Evolutionary conservation across 2,113 vertebrate species (phyloP), one percentile per base, ranked within the genome.

Genomic region (Brachyhypopomus gauderio): DNA sequence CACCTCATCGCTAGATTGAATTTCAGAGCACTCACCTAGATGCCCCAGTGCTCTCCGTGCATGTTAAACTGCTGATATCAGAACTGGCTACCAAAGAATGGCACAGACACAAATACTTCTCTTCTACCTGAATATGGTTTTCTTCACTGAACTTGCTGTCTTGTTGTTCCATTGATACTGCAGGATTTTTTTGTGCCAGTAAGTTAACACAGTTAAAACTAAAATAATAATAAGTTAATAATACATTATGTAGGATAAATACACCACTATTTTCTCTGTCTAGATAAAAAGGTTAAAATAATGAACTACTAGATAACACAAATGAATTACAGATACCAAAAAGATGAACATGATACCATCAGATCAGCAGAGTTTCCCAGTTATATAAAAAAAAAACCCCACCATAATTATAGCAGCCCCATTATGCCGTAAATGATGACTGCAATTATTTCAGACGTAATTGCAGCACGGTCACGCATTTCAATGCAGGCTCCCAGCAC

Each of bases 31-130:
- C 58, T 62, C 55, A 71, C 56, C n/a, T n/a, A 60, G 17, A 72
- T 69, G 8, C 8, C 30, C 11, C 8, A 1, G n/a, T n/a, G 9
- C 30, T 1, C 16, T 1, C 36, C 19, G 30, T 27, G 12, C 34
- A n/a, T 70, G 23, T 25, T 59, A 71, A 78, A 70, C 52, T 19
- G 66, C 30, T 78, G n/a, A 38, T 41, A 59, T 12, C n/a, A 22
- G 52, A 70, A 78, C 20, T n/a, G 4, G n/a, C 30, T 16, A 30
- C 25, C 62, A 30, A 36, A 67, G 17, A 30, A 20, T 20, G 16
- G 36, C n/a, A 36, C 64, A 20, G 64, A 67, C 36, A 36, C 16
- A 0, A 36, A 7, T 7, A 30, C 16, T 36, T 20, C 20, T 67
- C 27, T 67, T 30, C n/a, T 67, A 6, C 45, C 45, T 52, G 45